These are phyloP conservation scores for Delia radicum DNA, from an alignment of 1,140 invertebrate species.

Conservation along the genomic window DNA sequence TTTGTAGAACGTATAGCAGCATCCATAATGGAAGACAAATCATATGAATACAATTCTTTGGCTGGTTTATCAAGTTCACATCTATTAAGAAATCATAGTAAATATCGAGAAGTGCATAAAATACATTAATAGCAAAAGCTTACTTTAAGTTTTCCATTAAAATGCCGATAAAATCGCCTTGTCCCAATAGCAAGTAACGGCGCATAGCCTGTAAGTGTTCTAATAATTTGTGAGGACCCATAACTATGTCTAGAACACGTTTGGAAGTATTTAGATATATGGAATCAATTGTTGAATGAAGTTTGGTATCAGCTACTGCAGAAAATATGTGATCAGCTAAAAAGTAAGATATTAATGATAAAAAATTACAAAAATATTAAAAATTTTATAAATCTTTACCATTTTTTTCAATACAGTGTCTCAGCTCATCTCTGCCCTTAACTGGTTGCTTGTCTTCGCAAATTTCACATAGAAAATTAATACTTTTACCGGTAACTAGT, in stretches of 20 bases:
- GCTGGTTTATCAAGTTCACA: constrained; percentile 88
- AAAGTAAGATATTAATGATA: constrained; percentile 27
- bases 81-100: constrained; percentile 58
- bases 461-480: constrained; percentile 90
- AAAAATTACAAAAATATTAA: background rate
- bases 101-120: background rate
- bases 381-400: constrained; percentile 42
- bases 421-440: constrained; percentile 67
- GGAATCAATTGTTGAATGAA: constrained; percentile 77
- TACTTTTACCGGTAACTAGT: constrained; percentile 89
- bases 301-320: constrained; percentile 63
- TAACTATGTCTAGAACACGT: constrained; percentile 82
- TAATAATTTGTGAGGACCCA: constrained; percentile 83
- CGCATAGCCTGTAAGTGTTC: constrained; percentile 90
- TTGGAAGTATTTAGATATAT: constrained; percentile 86
- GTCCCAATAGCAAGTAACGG: constrained; percentile 87
- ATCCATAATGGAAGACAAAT: constrained; percentile 85
- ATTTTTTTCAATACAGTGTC: constrained; percentile 60
- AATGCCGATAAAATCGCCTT: constrained; percentile 94
- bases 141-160: constrained; percentile 89
- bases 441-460: constrained; percentile 78
- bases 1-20: constrained; percentile 91
- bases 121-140: constrained; percentile 51
- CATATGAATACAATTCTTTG: constrained; percentile 82
- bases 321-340: constrained; percentile 43